Evolutionary conservation across 2,113 vertebrate genomes (phyloP), one percentile per base, ranked within the genome.

Genomic region (Sterna hirundo): DNA sequence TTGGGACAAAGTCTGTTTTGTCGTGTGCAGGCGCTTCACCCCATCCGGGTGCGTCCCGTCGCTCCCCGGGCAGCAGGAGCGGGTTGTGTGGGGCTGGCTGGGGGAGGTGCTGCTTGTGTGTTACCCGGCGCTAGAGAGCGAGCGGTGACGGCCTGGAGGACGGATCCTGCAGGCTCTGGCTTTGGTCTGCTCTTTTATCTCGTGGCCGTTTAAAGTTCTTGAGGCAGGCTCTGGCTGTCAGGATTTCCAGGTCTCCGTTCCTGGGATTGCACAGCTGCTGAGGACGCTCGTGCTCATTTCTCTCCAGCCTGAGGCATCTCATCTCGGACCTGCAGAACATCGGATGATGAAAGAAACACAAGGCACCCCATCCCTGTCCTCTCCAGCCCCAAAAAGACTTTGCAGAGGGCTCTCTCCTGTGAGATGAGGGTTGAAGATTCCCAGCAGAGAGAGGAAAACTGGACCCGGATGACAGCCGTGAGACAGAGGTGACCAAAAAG

Each of bases 21-120:
- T 58, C 77, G 54, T 4, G 1, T n/a, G 61, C 30, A 18, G 47
- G 9, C 1, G 21, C 16, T 47, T 52, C 52, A 55, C 36, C 44
- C 65, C 32, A 10, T 27, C 42, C 0, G 0, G 44, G 20, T n/a
- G 15, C 2, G 11, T 58, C 30, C 25, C 26, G 9, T 60, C 13
- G 0, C 14, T 90, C 46, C 42, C 5, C 16, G 55, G 32, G 70
- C 49, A 47, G 62, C 3, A 2, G 57, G 17, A 47, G 55, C 2
- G 10, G 18, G 6, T 27, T 19, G 38, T 29, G 15, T 15, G 13
- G 54, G 64, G 42, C 71, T 46, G 80, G 17, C 34, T 2, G 1
- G 5, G 64, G 47, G 40, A 27, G 44, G 44, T 12, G 69, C 26
- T 5, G 55, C 57, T 27, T 7, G 27, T 11, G 46, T 13, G 2